A percentile compares a stretch with the other conserved stretches of the same genome.
phyloP scores from a whole-genome alignment of 2,797 vertebrate species.

The Balearica regulorum region DNA sequence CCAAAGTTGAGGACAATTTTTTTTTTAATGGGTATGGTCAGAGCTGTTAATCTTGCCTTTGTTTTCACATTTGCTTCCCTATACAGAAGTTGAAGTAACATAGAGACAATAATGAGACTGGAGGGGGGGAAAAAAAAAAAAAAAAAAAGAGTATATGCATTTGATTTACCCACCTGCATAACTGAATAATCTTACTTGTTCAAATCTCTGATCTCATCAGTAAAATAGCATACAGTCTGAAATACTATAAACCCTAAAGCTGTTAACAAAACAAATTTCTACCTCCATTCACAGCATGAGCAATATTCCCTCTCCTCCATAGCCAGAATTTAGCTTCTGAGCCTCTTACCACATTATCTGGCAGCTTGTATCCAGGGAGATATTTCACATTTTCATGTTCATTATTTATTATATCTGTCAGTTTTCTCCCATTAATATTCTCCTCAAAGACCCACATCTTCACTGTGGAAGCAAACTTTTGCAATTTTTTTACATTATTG shows the following conservation, averaged over 20 bases:
- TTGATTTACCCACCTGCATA: not conserved
- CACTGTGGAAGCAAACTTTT: slow-evolving; percentile 84
- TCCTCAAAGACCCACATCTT: slow-evolving; percentile 96
- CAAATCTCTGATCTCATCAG: not conserved
- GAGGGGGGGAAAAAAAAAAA: too few relatives aligned
- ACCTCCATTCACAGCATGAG: not conserved
- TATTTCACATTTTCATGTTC: slow-evolving; percentile 94
- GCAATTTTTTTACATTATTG: slow-evolving; percentile 79
- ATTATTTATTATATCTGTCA: slow-evolving; percentile 90
- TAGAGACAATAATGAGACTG: not conserved
- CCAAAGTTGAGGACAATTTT: not conserved
- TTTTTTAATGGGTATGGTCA: not conserved
- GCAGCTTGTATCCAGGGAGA: slow-evolving; percentile 89
- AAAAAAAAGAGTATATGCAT: accelerated
- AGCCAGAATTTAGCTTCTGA: not conserved
- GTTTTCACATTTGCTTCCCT: not conserved
- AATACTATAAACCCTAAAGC: not conserved
- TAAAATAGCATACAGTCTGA: not conserved
- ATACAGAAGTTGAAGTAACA: not conserved
- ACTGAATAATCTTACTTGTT: not conserved
- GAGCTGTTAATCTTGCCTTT: not conserved
- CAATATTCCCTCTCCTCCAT: not conserved
- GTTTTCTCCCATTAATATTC: slow-evolving; percentile 83
- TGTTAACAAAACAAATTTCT: not conserved
- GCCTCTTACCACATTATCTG: slow-evolving; percentile 88